Percentiles rank a stretch among this genome's conserved stretches.
Evolutionary conservation across 64 coral and sea anemone genomes (phyloP).

Genomic region (Astreopora myriophthalma): DNA sequence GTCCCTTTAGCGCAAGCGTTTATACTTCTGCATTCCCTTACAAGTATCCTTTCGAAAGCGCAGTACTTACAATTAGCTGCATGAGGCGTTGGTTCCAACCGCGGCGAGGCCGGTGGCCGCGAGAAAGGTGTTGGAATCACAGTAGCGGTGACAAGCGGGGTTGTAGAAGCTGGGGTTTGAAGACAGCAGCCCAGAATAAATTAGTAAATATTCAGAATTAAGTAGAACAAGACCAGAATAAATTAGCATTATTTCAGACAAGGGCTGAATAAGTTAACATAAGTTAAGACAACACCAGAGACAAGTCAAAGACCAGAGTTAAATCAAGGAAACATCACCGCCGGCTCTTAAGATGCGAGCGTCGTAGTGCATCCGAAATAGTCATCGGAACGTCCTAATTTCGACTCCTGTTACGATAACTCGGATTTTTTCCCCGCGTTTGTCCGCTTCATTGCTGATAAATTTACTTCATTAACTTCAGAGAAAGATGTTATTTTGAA

Average conservation of each 20-base stretch:
- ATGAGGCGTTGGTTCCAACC: not conserved
- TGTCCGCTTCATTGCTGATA: too few relatives aligned
- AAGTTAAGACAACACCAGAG: not conserved
- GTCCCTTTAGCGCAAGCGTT: too few relatives aligned
- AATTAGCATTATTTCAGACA: not conserved
- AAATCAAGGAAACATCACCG: too few relatives aligned
- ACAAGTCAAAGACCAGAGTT: not conserved
- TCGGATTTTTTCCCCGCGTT: too few relatives aligned
- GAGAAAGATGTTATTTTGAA: too few relatives aligned
- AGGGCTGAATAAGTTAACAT: not conserved
- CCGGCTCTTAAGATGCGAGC: too few relatives aligned
- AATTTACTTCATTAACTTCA: too few relatives aligned
- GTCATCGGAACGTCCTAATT: too few relatives aligned
- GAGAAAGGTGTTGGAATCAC: not conserved
- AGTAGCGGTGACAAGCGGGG: conserved; percentile 5
- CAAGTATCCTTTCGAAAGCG: not conserved
- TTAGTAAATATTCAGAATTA: conserved; percentile 4
- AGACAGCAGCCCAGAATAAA: conserved; percentile 16
- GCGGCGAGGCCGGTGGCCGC: not conserved
- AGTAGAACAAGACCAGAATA: not conserved
- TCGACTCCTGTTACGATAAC: too few relatives aligned
- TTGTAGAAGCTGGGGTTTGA: conserved; percentile 10
- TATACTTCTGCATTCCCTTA: too few relatives aligned
- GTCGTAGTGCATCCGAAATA: too few relatives aligned
- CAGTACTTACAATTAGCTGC: conserved; percentile 1